Evolutionary conservation across 2,888 invertebrate genomes (phyloP).

Genomic region (Drosophila macrospina): DNA sequence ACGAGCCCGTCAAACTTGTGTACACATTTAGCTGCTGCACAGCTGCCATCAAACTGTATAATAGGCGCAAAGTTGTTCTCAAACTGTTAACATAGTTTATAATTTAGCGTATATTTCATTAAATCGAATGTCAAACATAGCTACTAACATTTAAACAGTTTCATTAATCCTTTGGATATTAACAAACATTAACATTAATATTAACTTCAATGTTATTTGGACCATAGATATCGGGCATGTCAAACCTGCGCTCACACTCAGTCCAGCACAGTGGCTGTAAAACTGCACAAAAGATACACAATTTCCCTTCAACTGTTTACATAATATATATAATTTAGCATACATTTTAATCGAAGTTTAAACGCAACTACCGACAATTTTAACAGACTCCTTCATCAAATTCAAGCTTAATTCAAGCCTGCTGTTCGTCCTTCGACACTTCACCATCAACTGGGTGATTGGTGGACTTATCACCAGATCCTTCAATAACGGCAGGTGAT

Average conservation of each 20-base stretch:
- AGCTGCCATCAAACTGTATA: background rate
- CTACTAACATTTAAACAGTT: background rate
- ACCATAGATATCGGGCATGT: background rate
- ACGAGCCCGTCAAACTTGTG: no score
- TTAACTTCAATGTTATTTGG: background rate
- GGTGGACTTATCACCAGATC: slow-evolving; percentile 59
- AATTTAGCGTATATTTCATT: background rate
- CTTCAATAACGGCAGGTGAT: slow-evolving; percentile 48
- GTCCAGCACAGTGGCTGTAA: background rate
- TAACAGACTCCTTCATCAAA: slow-evolving; percentile 5
- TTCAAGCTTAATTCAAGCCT: slow-evolving; percentile 25
- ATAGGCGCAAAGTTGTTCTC: background rate
- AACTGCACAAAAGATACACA: slow-evolving; percentile 3
- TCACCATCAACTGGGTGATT: slow-evolving; percentile 12
- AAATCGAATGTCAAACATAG: background rate
- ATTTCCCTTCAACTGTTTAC: slow-evolving; percentile 6
- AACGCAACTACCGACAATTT: slow-evolving; percentile 35
- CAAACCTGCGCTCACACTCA: background rate
- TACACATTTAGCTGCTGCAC: background rate
- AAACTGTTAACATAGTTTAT: background rate
- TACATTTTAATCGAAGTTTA: slow-evolving; percentile 32
- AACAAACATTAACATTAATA: no score
- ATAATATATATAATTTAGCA: slow-evolving; percentile 35
- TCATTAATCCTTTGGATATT: no score
- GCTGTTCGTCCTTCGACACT: slow-evolving; percentile 40